Base-by-base conservation (phyloP, 2,797 vertebrate species). In the Staurois parvus region DNA sequence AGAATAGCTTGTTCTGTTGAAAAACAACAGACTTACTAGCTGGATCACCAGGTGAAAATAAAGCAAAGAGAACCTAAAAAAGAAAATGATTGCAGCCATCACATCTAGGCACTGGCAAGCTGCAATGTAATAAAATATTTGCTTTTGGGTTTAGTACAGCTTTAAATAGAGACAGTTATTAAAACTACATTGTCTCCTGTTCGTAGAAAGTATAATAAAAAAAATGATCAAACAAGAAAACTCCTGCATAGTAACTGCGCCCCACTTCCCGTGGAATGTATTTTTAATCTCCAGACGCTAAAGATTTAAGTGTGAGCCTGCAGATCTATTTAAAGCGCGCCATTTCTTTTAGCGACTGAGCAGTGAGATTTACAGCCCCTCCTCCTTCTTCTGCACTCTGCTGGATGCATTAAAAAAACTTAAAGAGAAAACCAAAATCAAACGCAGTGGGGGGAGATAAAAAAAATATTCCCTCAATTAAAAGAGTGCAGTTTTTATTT, bases 301-400 rank as follows among this genome's bases (percentile, higher is more conserved):
- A 92, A 95, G 93, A 95, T 95, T 94, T 95, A 95, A 94, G 94
- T 95, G 93, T 94, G 94, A 95, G 93, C 93, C 94, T 94, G 94
- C 92, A 92, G 90, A 72, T 92, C 90, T 99, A 96, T 97, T 96
- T 97, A 96, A 96, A 97, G 95, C 91, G 13, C 64, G 34, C 34
- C 34, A 1, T 37, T 37, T 8, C 34, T 8, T 37, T 37, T 37
- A 37, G 34, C 34, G 34, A 37, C 34, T 3, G 34, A 37, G 34
- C 34, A 37, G 0, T 42, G 34, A 64, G 88, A 77, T 82, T 87
- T 90, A 69, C 32, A 2, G 7, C 83, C 73, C 89, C 88, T 84
- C 89, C 88, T 90, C 90, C 87, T 79, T 79, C 4, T 68, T 45
- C 5, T 89, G 83, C 32, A 76, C 59, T 87, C 74, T 32, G 70